A percentile compares a stretch with the other conserved stretches of the same genome.
phyloP scores from a whole-genome alignment of 2,797 vertebrate species.

The Peromyscus melanophrys region DNA sequence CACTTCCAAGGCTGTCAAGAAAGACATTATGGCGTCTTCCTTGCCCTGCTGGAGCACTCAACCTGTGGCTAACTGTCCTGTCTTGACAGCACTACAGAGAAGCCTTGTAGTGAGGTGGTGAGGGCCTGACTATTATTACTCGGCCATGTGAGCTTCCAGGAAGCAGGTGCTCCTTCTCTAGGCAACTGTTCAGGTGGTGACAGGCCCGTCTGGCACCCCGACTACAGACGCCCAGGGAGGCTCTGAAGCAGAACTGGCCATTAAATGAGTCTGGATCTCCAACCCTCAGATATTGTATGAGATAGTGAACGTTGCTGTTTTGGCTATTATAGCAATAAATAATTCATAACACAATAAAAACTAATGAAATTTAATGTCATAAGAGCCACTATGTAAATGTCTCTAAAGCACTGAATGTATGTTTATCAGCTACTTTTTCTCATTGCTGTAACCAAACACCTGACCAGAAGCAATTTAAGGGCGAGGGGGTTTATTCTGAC shows the following conservation, averaged over 20 bases:
- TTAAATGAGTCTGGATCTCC: neutral
- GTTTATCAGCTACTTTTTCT: neutral
- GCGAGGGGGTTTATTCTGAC: neutral
- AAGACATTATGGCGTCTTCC: neutral
- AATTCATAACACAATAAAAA: slow-evolving; percentile 32
- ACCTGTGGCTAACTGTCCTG: no score
- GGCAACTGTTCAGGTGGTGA: neutral
- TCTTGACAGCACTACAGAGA: neutral
- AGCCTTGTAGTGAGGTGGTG: neutral
- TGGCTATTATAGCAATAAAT: neutral
- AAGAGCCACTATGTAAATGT: neutral
- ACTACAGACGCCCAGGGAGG: neutral
- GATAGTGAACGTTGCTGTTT: neutral
- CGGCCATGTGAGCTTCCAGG: neutral
- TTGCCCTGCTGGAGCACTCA: neutral
- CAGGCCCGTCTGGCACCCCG: neutral
- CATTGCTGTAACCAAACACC: neutral
- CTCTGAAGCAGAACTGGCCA: neutral
- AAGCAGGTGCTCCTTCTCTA: neutral
- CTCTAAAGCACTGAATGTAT: neutral
- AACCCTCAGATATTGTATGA: slow-evolving; percentile 1
- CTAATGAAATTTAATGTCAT: neutral
- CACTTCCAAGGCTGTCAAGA: neutral
- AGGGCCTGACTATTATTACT: neutral
- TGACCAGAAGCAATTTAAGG: neutral